Evolutionary conservation across 2,888 invertebrate species (phyloP), one percentile per base, ranked within the genome.

Genomic region (Neria commutata): DNA sequence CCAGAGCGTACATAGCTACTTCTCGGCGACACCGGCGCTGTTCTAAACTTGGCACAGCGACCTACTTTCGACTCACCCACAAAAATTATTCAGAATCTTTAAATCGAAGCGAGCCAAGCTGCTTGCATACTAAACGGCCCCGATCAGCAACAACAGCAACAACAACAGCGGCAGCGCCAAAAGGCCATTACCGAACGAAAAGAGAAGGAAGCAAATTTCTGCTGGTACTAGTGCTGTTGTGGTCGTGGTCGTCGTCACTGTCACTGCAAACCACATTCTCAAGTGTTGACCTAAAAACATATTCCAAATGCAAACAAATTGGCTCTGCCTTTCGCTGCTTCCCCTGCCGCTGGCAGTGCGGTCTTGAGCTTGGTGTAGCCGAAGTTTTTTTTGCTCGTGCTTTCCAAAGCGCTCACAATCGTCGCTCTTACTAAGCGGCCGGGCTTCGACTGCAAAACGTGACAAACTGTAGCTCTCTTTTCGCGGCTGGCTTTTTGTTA

Each of bases 261-360:
- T 19, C 19, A 26, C 26, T n/a, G 25, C 24, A 16, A 21, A 24
- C 42, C 11, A 47, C 52, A 71, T 71, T 72, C 71, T 70, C 67
- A 71, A 73, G 63, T 63, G 74, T 67, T 72, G 72, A 72, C 72
- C 72, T 70, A 72, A 74, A 72, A 72, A 66, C 67, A 68, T 67
- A 71, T 70, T 68, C 68, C 61, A 73, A 73, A 70, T 73, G 71
- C 73, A 73, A 73, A 72, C 72, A 72, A 58, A 49, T n/a, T n/a
- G n/a, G n/a, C n/a, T n/a, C n/a, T n/a, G n/a, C n/a, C n/a, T n/a
- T n/a, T n/a, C n/a, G n/a, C n/a, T n/a, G n/a, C n/a, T n/a, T n/a
- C n/a, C n/a, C n/a, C n/a, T n/a, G n/a, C n/a, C n/a, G n/a, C n/a
- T n/a, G n/a, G n/a, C n/a, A n/a, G n/a, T n/a, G n/a, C n/a, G n/a